A percentile compares a stretch with the other conserved stretches of the same genome.
Conservation (phyloP, 2,113 vertebrate genomes). For the Burhinus bistriatus region DNA sequence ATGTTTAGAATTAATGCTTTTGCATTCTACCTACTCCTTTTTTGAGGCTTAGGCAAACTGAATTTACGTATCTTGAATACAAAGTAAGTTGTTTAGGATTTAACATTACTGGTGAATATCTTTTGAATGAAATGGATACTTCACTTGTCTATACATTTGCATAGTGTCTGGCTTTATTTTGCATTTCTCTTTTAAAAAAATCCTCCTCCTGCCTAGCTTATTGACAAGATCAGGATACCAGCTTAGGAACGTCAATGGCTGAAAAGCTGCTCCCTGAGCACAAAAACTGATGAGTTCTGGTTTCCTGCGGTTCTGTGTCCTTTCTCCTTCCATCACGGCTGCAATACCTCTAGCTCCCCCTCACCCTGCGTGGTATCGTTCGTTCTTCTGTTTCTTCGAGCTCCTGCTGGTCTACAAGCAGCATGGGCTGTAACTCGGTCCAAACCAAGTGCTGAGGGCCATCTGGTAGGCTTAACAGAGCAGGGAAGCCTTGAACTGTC, state of each 20-base stretch:
- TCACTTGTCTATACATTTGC: not conserved
- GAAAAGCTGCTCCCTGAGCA: not conserved
- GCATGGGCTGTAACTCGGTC: not conserved
- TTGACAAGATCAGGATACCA: not conserved
- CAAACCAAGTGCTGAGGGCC: not conserved
- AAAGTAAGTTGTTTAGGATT: not conserved
- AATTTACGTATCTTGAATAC: not conserved
- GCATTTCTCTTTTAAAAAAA: not conserved
- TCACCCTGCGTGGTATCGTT: rapidly evolving
- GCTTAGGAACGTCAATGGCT: not conserved
- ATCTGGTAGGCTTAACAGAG: not conserved
- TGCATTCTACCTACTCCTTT: not conserved
- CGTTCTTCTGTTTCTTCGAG: not conserved
- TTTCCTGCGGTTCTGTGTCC: not conserved
- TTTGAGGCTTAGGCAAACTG: not conserved
- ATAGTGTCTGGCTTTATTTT: not conserved
- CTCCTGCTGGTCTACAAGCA: not conserved
- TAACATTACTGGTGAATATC: not conserved
- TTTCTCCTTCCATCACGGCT: not conserved
- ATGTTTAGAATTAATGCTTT: not conserved
- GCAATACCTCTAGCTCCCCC: not conserved
- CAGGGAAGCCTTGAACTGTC: not conserved
- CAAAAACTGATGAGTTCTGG: not conserved
- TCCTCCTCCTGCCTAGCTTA: not conserved
- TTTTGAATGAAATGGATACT: not conserved